Base-by-base conservation (phyloP, 2,888 invertebrate genomes). In the Chamaedrilus cognettii region DNA sequence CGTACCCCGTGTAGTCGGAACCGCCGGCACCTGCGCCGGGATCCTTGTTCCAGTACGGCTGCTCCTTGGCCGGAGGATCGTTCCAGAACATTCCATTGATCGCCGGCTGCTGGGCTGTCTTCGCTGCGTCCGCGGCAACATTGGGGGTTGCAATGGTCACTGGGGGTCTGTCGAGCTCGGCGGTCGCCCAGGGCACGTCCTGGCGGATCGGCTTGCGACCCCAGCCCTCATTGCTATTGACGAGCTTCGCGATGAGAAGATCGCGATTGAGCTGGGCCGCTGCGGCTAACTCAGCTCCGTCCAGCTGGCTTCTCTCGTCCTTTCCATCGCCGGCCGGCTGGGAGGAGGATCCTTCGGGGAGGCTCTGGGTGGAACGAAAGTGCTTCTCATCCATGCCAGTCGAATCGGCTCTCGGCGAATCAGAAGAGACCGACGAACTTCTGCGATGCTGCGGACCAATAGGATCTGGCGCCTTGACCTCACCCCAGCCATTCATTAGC, bases 161-260 rank as follows among this genome's bases (percentile, higher is more conserved):
- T n/a, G 55, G 63, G n/a, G 58, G 65, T 5, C n/a, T 32, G 15
- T n/a, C 30, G 11, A 58, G 49, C 7, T 60, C 57, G 28, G 35
- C 56, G 32, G 35, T 68, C 31, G 64, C 35, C 83, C 83, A 83
- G 11, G 75, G 70, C 28, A 79, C 79, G 65, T 80, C 81, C 70
- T 83, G 83, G 32, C 79, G 72, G 32, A 83, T 76, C 32, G 81
- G 82, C 61, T 74, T 77, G 59, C 77, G 76, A 32, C 83, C 83
- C 83, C 83, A 82, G 26, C 82, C 81, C 50, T 82, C 82, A 67
- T 78, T 77, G 66, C 76, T 80, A 62, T 82, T 82, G 58, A 83
- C 66, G 57, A 67, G 69, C 51, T 68, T 63, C 19, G 63, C 61
- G 64, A 73, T 70, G 35, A 72, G 57, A 49, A 67, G 67, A 15